These are phyloP conservation scores for Willowsia nigromaculata DNA, from an alignment of 2,888 invertebrate genomes.

Conservation along the genomic window DNA sequence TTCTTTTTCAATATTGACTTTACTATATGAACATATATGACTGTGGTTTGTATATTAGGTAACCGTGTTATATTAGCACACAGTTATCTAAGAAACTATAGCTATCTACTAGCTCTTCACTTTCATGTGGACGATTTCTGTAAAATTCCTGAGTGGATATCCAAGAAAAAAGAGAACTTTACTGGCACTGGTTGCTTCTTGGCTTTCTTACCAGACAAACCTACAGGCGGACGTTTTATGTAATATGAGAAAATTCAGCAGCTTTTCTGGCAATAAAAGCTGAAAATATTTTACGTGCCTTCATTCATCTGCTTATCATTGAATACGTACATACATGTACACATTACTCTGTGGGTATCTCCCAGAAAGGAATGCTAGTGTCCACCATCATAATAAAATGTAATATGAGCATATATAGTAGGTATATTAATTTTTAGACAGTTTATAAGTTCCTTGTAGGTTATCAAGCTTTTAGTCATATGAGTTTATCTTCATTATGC, in stretches of 20 bases:
- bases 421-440: too few relatives aligned
- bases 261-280: constrained; percentile 27
- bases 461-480: constrained; percentile 7
- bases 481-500: neutral
- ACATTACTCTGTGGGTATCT: neutral
- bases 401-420: too few relatives aligned
- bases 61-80: neutral
- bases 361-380: neutral
- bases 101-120: neutral
- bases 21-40: neutral
- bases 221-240: neutral
- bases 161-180: neutral
- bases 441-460: neutral
- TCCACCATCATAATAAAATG: neutral
- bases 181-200: constrained; percentile 55
- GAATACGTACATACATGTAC: neutral
- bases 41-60: neutral
- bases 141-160: constrained; percentile 17
- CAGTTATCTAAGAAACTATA: neutral
- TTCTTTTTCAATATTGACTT: constrained; percentile 17
- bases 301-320: constrained; percentile 6
- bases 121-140: constrained; percentile 21
- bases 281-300: constrained; percentile 1
- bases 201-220: constrained; percentile 9
- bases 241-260: constrained; percentile 16